These are phyloP conservation scores for Protophormia terraenovae DNA, from an alignment of 2,888 invertebrate species.

Conservation along the genomic window DNA sequence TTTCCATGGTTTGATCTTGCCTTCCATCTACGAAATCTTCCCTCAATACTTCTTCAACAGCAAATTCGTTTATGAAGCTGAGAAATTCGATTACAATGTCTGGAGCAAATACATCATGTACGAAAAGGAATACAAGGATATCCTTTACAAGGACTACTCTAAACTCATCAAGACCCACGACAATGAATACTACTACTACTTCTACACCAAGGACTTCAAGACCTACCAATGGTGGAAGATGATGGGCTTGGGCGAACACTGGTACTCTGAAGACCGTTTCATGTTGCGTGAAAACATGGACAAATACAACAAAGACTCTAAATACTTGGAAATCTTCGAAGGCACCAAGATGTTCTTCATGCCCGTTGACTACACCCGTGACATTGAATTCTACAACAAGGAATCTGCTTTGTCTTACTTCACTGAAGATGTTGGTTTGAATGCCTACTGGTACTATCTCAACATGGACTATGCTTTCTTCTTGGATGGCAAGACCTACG, in stretches of 20 bases:
- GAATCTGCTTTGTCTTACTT: slow-evolving; percentile 86
- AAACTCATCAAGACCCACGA: slow-evolving; percentile 39
- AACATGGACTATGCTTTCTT: slow-evolving; percentile 85
- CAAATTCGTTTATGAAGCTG: slow-evolving; percentile 85
- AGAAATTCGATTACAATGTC: slow-evolving; percentile 82
- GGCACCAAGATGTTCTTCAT: slow-evolving; percentile 75
- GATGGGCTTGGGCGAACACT: slow-evolving; percentile 72
- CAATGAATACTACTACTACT: slow-evolving; percentile 59
- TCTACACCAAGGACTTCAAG: slow-evolving; percentile 71
- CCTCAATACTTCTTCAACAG: slow-evolving; percentile 87
- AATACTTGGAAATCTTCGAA: slow-evolving; percentile 72
- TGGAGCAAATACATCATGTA: slow-evolving; percentile 79
- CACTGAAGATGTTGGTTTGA: slow-evolving; percentile 88
- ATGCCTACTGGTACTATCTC: slow-evolving; percentile 85
- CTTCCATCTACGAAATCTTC: slow-evolving; percentile 87
- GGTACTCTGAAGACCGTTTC: slow-evolving; percentile 77
- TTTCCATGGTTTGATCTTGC: slow-evolving; percentile 85
- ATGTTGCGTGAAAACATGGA: slow-evolving; percentile 75
- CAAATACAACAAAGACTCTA: slow-evolving; percentile 72
- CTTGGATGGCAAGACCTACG: slow-evolving; percentile 84
- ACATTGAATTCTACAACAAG: slow-evolving; percentile 80
- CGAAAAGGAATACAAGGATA: slow-evolving; percentile 71
- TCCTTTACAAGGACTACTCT: slow-evolving; percentile 67
- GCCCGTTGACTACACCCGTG: slow-evolving; percentile 84
- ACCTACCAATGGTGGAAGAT: slow-evolving; percentile 73